Base-by-base conservation (phyloP, 2,113 vertebrate species). In the Ammospiza caudacuta region DNA sequence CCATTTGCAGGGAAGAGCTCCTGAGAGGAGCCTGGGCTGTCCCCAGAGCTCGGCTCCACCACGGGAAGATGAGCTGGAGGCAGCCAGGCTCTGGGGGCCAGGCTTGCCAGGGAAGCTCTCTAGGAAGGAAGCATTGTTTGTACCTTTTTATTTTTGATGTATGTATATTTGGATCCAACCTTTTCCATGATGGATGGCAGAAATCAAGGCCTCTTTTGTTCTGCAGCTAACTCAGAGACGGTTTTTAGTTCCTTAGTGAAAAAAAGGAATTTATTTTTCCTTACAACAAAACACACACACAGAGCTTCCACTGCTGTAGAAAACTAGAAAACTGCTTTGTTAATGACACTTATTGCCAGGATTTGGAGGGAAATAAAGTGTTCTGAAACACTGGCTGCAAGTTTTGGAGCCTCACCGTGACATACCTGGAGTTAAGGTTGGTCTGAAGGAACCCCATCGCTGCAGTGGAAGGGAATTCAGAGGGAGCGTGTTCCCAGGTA, bases 71-170 rank as follows among this genome's bases (percentile, higher is more conserved):
- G 72, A 62, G 80, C 73, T n/a, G 72, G 35, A 76, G 77, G 86
- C 81, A 52, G 73, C 33, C 2, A 0, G 80, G 67, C 81, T 66
- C 15, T 1, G 62, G 62, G 33, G 68, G 39, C 52, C 54, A 58
- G 68, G 83, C 20, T 69, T 37, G 64, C 75, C 69, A 77, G 91
- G 86, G 85, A 92, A 94, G 79, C 16, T 62, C 82, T 64, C 31
- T 37, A 93, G 91, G 91, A 95, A 96, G 97, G 88, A 93, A 86
- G 51, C 28, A 7, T 3, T 78, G 74, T 89, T 91, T 94, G 69
- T 49, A 81, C 92, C 85, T 66, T 91, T 96, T 92, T 94, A 92
- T 92, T 83, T 94, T 92, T 74, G 80, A 92, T 91, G 18, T 49
- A 25, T 18, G 35, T 80, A 23, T 96, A 66, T 93, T 89, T 87